Evolutionary conservation across 2,888 invertebrate species (phyloP).

Genomic region (Drosophila fulvimacula): DNA sequence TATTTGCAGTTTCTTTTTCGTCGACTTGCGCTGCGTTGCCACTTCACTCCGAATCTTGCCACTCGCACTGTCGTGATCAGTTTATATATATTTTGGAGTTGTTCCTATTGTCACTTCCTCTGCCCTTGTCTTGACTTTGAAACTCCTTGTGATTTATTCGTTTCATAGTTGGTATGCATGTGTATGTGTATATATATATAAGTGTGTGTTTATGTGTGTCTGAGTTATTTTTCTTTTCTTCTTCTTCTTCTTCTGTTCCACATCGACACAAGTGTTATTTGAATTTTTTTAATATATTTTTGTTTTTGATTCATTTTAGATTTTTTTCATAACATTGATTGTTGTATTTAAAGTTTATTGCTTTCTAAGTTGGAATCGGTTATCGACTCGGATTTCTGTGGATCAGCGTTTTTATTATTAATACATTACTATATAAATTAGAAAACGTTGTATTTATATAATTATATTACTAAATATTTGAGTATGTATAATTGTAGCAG

Average conservation of each 20-base stretch:
- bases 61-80: constrained; percentile 19
- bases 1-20: neutral
- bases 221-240: neutral
- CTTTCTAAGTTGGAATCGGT: constrained; percentile 14
- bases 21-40: neutral
- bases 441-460: constrained; percentile 26
- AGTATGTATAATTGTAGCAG: constrained; percentile 10
- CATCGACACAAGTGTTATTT: neutral
- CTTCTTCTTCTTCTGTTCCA: neutral
- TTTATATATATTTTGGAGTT: neutral
- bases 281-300: neutral
- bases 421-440: constrained; percentile 35
- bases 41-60: neutral
- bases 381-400: constrained; percentile 12
- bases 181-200: neutral
- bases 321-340: constrained; percentile 1
- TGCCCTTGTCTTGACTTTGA: constrained; percentile 5
- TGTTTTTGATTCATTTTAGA: neutral
- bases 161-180: neutral
- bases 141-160: constrained; percentile 11
- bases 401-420: constrained; percentile 19
- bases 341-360: constrained; percentile 12
- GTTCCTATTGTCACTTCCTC: neutral
- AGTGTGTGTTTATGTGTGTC: neutral
- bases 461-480: constrained; percentile 17